Evolutionary conservation across 2,797 vertebrate species (phyloP), one percentile per base, ranked within the genome.

Genomic region (Emydoidea blandingii): DNA sequence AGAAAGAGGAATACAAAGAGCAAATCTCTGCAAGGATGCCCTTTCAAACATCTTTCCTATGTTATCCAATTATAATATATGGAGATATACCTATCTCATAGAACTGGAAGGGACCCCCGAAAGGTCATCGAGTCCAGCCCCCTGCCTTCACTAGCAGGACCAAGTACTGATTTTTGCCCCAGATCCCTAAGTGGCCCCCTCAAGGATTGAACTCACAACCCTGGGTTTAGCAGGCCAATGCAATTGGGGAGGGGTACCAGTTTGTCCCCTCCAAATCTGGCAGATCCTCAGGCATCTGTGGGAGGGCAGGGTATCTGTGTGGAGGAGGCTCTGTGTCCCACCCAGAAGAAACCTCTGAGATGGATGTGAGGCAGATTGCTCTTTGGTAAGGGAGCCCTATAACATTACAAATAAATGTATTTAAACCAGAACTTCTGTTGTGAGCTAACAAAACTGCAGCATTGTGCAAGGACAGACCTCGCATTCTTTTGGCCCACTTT

Each of bases 361-460:
- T 52, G 5, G 12, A 23, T 78, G 41, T 68, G 81, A 81, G 76
- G 34, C 29, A 18, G 86, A 56, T 47, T 41, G 18, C 44, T 56
- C 47, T 47, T 15, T 49, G 72, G 6, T 23, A 41, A 47, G 47
- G 68, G 56, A 0, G 0, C 49, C 23, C 23, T 5, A 37, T n/a
- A 57, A 16, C 29, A 14, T 81, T 88, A 72, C 65, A 44, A 57
- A 14, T 68, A 49, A 44, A 7, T 62, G 16, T n/a, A 41, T 86
- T 91, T 85, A 53, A 50, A 78, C 37, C 83, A 1, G 0, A 25
- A 44, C 44, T 57, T 72, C 56, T 79, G 11, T 81, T 78, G 86
- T 37, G 12, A 52, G 19, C 0, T 2, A 23, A 78, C 88, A 80
- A 83, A 59, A 56, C 27, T 62, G 41, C 12, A 23, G 8, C n/a